Conservation (phyloP, 2,113 vertebrate genomes). For the Hippocampus comes region DNA sequence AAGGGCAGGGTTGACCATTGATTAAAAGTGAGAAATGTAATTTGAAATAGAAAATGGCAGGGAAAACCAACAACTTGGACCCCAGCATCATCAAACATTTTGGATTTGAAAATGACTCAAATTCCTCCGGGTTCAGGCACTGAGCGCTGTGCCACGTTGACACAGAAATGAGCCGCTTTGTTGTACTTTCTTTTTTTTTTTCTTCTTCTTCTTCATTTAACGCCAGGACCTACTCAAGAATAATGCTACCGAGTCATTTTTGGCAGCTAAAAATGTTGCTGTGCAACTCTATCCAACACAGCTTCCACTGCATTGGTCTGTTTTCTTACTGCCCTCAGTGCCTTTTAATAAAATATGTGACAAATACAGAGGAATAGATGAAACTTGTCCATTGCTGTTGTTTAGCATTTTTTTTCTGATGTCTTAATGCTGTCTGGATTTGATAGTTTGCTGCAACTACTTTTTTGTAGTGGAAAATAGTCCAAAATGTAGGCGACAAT, state of each 20-base stretch:
- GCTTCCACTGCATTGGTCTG: not conserved
- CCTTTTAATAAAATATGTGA: not conserved
- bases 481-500: not conserved
- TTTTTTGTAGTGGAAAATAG: not conserved
- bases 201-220: too few relatives aligned
- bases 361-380: too few relatives aligned
- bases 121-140: too few relatives aligned
- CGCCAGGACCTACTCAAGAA: too few relatives aligned
- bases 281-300: too few relatives aligned
- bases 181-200: too few relatives aligned
- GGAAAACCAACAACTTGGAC: not conserved
- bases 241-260: too few relatives aligned
- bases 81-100: not conserved
- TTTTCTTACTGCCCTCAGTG: not conserved
- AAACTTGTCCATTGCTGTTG: not conserved
- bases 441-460: not conserved
- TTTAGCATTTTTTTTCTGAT: not conserved
- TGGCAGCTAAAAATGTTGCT: too few relatives aligned
- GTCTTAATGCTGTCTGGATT: too few relatives aligned
- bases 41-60: not conserved
- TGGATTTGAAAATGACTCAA: too few relatives aligned
- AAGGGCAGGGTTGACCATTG: not conserved
- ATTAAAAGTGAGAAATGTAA: not conserved
- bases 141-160: too few relatives aligned
- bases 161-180: too few relatives aligned